These are phyloP conservation scores for Teleogryllus occipitalis DNA, from an alignment of 1,140 invertebrate genomes.

Conservation along the genomic window DNA sequence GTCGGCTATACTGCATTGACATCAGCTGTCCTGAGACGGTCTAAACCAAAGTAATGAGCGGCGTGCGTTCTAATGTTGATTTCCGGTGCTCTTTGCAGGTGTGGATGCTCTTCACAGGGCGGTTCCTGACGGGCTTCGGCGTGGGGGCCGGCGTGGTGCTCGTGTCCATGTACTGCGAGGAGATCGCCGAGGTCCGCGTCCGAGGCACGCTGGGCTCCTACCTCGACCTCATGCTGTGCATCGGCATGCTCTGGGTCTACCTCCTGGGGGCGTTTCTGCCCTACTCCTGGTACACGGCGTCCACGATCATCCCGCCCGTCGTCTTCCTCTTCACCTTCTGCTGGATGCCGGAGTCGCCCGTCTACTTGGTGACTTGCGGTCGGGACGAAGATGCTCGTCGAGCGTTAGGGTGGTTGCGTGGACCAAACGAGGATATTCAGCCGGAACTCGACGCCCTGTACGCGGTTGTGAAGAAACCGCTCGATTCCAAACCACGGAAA, in stretches of 20 bases:
- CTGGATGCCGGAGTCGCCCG: slow-evolving; percentile 71
- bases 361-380: slow-evolving; percentile 53
- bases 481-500: neutral
- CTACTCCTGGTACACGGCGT: slow-evolving; percentile 40
- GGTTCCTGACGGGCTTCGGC: neutral
- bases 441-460: slow-evolving; percentile 26
- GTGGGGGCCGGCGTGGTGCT: neutral
- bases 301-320: slow-evolving; percentile 47
- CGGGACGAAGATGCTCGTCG: slow-evolving; percentile 48
- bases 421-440: slow-evolving; percentile 37
- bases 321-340: slow-evolving; percentile 53
- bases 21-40: too few species aligned
- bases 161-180: slow-evolving; percentile 52
- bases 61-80: too few species aligned
- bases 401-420: slow-evolving; percentile 52
- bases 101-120: neutral
- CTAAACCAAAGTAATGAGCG: too few species aligned
- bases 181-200: slow-evolving; percentile 42
- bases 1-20: too few species aligned
- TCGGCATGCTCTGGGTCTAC: slow-evolving; percentile 61
- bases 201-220: slow-evolving; percentile 40
- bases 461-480: neutral
- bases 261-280: slow-evolving; percentile 52
- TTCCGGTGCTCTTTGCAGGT: neutral
- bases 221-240: slow-evolving; percentile 31